phyloP scores from a whole-genome alignment of 2,113 vertebrate species.

The Hirundichthys speculiger region DNA sequence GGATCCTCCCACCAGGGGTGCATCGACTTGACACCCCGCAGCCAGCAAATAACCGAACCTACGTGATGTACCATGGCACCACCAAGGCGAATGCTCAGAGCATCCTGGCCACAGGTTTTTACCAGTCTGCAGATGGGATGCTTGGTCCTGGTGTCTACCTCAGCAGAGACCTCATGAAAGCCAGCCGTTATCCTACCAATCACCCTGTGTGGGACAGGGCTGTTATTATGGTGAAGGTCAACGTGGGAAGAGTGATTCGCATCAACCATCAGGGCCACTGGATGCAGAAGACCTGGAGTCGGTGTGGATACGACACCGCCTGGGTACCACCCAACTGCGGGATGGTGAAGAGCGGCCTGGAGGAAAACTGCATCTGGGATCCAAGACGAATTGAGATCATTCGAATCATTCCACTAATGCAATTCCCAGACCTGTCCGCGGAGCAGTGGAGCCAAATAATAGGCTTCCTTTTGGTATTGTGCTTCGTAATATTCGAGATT shows the following conservation, averaged over 20 bases:
- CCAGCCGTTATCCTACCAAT: slow-evolving; percentile 46
- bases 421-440: rapidly evolving
- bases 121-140: slow-evolving; percentile 36
- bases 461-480: no score
- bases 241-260: slow-evolving; percentile 41
- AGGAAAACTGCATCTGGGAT: slow-evolving; percentile 77
- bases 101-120: slow-evolving; percentile 30
- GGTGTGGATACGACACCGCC: slow-evolving; percentile 18
- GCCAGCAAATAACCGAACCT: rapidly evolving
- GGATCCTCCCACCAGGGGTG: not conserved
- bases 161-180: slow-evolving; percentile 71
- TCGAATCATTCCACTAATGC: not conserved
- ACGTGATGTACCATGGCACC: slow-evolving; percentile 81
- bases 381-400: slow-evolving; percentile 33
- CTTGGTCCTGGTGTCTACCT: slow-evolving; percentile 74
- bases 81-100: rapidly evolving
- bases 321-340: slow-evolving; percentile 60
- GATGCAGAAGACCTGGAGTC: slow-evolving; percentile 50
- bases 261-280: slow-evolving; percentile 58
- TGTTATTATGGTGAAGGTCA: slow-evolving; percentile 38
- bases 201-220: not conserved
- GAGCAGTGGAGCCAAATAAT: no score
- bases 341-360: slow-evolving; percentile 69
- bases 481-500: no score
- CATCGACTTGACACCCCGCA: rapidly evolving